Evolutionary conservation across 2,797 vertebrate species (phyloP).

Genomic region (Myioborus miniatus): DNA sequence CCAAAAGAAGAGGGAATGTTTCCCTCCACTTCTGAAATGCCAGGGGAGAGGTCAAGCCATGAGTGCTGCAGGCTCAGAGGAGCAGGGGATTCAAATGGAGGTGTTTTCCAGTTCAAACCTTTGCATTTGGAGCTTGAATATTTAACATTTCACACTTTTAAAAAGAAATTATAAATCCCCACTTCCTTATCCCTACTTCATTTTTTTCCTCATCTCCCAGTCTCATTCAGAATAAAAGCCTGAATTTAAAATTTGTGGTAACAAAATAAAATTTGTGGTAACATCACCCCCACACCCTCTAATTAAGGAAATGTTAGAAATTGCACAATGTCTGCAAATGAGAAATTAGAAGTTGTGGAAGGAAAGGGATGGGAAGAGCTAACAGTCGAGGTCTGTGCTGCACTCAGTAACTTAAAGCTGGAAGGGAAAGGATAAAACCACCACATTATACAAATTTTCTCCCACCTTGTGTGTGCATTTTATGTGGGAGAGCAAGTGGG

Average conservation of each 20-base stretch:
- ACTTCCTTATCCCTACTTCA: neutral
- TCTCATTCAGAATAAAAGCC: neutral
- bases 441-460: neutral
- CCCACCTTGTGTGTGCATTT: fast-evolving
- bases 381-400: neutral
- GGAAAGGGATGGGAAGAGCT: neutral
- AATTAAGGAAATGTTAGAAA: neutral
- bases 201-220: neutral
- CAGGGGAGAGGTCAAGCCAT: neutral
- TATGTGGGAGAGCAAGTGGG: neutral
- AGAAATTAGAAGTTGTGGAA: neutral
- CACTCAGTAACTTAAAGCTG: neutral
- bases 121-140: neutral
- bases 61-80: neutral
- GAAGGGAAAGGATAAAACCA: neutral
- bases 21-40: neutral
- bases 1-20: neutral
- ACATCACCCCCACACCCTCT: fast-evolving
- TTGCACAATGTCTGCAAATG: neutral
- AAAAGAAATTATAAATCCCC: neutral
- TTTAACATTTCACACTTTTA: neutral
- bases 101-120: neutral
- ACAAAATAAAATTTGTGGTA: neutral
- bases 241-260: neutral
- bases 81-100: neutral